phyloP scores from a whole-genome alignment of 1,140 invertebrate species.

The Semibalanus balanoides region DNA sequence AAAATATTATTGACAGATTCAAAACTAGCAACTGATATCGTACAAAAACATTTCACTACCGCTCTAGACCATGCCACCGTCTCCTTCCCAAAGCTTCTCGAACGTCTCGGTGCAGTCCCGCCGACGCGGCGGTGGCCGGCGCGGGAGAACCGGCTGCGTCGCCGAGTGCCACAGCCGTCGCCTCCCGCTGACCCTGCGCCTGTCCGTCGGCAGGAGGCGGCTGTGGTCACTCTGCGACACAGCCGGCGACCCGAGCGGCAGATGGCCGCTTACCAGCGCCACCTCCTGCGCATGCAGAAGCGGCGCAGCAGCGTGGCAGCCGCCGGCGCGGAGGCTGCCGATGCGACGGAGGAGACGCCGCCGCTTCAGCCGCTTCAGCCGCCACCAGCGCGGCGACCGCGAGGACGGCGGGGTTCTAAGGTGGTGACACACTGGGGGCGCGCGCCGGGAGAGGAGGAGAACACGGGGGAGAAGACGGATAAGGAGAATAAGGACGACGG shows the following conservation, averaged over 20 bases:
- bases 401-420: background rate
- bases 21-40: too few relatives aligned
- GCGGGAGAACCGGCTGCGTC: too few relatives aligned
- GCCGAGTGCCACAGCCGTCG: background rate
- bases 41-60: too few relatives aligned
- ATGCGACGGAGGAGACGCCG: background rate
- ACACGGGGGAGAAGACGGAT: background rate
- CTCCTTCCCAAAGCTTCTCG: too few relatives aligned
- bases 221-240: background rate
- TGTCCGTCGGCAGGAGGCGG: background rate
- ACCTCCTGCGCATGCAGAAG: background rate
- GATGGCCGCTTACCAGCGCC: background rate
- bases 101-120: too few relatives aligned
- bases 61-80: too few relatives aligned
- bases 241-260: background rate
- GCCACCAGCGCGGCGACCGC: too few relatives aligned
- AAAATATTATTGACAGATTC: too few relatives aligned
- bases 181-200: background rate
- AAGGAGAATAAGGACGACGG: too few relatives aligned
- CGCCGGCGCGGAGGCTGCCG: background rate
- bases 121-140: too few relatives aligned
- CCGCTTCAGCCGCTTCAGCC: too few relatives aligned
- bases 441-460: background rate
- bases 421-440: background rate
- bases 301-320: background rate